Percentiles rank a stretch among this genome's conserved stretches.
Evolutionary conservation across 2,797 vertebrate genomes (phyloP).

Genomic region (Chloroceryle inda): DNA sequence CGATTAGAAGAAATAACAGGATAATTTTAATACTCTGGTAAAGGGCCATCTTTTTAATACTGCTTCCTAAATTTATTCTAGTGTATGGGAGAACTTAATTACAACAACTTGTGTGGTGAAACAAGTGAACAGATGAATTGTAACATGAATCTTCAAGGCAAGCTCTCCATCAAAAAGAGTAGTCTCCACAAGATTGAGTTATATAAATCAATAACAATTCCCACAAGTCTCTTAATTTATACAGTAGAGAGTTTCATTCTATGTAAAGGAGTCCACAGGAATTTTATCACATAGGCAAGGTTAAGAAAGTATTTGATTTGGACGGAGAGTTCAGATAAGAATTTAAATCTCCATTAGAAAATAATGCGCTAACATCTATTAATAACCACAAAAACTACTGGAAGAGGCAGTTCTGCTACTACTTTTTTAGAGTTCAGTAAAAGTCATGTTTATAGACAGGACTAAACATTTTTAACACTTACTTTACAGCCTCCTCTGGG

Average conservation of each 20-base stretch:
- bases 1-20: neutral
- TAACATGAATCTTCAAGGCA: neutral
- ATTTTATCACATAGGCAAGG: neutral
- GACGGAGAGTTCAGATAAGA: neutral
- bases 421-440: slow-evolving; percentile 6
- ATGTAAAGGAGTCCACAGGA: neutral
- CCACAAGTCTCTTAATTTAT: neutral
- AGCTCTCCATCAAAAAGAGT: neutral
- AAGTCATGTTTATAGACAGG: slow-evolving; percentile 51
- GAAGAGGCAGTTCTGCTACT: neutral
- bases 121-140: neutral
- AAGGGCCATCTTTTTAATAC: neutral
- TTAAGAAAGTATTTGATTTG: neutral
- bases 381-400: slow-evolving; percentile 30
- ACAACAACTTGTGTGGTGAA: neutral
- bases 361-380: neutral
- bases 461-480: slow-evolving; percentile 54
- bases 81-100: neutral
- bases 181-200: neutral
- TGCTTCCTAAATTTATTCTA: neutral
- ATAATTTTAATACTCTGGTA: neutral
- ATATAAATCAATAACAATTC: neutral
- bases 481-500: slow-evolving; percentile 62
- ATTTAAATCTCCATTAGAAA: slow-evolving; percentile 10
- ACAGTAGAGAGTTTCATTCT: neutral